Base-by-base conservation (phyloP, 2,888 invertebrate genomes). In the Lycaena phlaeas region DNA sequence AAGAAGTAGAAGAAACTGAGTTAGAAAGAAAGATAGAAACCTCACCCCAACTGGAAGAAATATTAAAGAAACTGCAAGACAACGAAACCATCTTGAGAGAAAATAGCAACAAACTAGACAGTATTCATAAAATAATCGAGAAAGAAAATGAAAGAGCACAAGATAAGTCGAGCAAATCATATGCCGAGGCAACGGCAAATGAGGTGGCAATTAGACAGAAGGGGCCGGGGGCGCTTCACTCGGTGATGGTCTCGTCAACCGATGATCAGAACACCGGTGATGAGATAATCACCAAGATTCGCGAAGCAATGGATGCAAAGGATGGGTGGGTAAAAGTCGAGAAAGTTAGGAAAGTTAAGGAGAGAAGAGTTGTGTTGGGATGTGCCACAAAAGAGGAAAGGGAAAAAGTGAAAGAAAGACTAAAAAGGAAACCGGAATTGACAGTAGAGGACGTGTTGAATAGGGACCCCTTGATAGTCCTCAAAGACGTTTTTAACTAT, bases 391-490 rank as follows among this genome's bases (percentile, higher is more conserved):
- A 9, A 4, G 40, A 44, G 12, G 44, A 44, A n/a, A 29, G 37
- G 10, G 17, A 18, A n/a, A 36, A 36, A 17, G 25, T 41, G 4
- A 41, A 29, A 14, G 11, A 36, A 1, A 36, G 36, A 6, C 10
- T 44, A 11, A 15, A 40, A 28, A 28, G 2, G 12, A 40, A 27
- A 2, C 11, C 4, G 1, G 7, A 29, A 9, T 36, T 43, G 14
- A 22, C 4, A 12, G 39, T 43, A 9, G 43, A 43, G 18, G 40
- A 30, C 7, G 30, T 43, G 14, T 40, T 40, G 27, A 45, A 45
- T 22, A 45, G 34, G 27, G 38, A 45, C 36, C 45, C 45, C 2
- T 29, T 45, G 1, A 5, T 45, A 27, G 6, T 43, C n/a, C 38
- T 45, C n/a, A 40, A 15, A 11, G 27, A 28, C 15, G 45, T 45